A percentile compares a stretch with the other conserved stretches of the same genome.
Evolutionary conservation across 2,113 vertebrate species (phyloP).

Genomic region (Entosphenus tridentatus): DNA sequence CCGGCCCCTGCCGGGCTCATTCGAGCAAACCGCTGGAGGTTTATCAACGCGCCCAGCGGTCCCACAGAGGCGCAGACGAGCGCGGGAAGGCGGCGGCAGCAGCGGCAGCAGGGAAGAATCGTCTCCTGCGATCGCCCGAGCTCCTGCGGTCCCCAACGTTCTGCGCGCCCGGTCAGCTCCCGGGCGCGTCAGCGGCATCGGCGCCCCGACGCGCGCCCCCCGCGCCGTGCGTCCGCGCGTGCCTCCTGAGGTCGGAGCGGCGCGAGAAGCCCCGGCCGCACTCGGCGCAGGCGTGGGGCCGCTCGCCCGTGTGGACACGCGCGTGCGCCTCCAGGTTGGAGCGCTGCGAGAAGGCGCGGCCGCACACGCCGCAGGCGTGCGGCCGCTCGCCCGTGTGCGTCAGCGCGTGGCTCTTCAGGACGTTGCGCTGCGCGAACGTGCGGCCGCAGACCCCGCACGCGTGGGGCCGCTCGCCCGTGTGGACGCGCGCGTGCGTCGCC

Average conservation of each 20-base stretch:
- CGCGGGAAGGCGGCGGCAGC: too few species aligned
- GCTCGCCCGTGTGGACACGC: not conserved
- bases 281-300: not conserved
- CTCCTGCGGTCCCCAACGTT: too few species aligned
- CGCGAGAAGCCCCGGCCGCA: not conserved
- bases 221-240: not conserved
- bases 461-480: slow-evolving; percentile 12
- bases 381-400: slow-evolving; percentile 26
- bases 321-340: not conserved
- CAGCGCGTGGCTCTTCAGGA: slow-evolving; percentile 19
- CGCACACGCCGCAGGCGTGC: slow-evolving; percentile 20
- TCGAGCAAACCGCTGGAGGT: too few species aligned
- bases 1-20: too few species aligned
- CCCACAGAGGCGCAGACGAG: too few species aligned
- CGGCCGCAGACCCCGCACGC: slow-evolving; percentile 23
- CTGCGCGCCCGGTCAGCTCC: too few species aligned
- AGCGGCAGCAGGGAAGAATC: too few species aligned
- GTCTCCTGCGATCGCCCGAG: too few species aligned
- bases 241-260: not conserved
- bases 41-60: too few species aligned
- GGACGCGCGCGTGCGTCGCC: not conserved
- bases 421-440: slow-evolving; percentile 22
- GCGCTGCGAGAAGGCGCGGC: slow-evolving; percentile 9
- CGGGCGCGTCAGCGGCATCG: too few species aligned
- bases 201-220: not conserved